Evolutionary conservation across 1,140 invertebrate species (phyloP).

Genomic region (Caenorhabditis tropicalis): DNA sequence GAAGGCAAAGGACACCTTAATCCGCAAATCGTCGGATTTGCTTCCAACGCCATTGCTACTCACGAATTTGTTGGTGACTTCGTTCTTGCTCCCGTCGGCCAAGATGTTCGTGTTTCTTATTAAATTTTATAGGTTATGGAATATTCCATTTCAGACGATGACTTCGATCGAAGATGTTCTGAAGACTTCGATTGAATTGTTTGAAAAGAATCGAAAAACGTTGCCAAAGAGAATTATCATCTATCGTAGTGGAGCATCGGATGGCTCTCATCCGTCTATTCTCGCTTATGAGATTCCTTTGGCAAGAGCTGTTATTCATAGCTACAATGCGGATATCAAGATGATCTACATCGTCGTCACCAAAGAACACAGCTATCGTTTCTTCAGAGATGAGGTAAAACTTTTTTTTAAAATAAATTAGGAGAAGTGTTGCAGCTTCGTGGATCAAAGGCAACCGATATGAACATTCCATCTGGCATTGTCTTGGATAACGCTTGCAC

Average conservation of each 20-base stretch:
- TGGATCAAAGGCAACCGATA: slow-evolving; percentile 31
- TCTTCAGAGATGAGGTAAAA: slow-evolving; percentile 47
- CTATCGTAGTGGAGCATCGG: slow-evolving; percentile 54
- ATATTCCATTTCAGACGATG: slow-evolving; percentile 16
- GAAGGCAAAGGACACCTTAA: background rate
- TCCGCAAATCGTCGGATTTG: slow-evolving; percentile 54
- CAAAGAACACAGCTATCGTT: slow-evolving; percentile 55
- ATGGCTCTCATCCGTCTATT: slow-evolving; percentile 53
- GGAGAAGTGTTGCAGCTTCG: slow-evolving; percentile 4
- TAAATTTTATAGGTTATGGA: background rate
- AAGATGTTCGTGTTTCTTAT: slow-evolving; percentile 42
- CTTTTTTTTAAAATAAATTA: background rate
- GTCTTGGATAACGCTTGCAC: slow-evolving; percentile 46
- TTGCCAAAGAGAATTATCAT: slow-evolving; percentile 52
- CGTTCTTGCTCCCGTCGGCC: slow-evolving; percentile 41
- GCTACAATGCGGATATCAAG: slow-evolving; percentile 27
- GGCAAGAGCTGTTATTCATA: slow-evolving; percentile 10
- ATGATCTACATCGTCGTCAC: slow-evolving; percentile 56
- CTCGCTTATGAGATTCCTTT: slow-evolving; percentile 51
- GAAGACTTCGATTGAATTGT: background rate
- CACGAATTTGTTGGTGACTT: slow-evolving; percentile 60
- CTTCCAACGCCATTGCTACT: slow-evolving; percentile 49
- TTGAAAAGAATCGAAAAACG: background rate
- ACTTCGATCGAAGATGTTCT: slow-evolving; percentile 47
- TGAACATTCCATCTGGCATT: slow-evolving; percentile 56